Evolutionary conservation across 2,797 vertebrate genomes (phyloP).

Genomic region (Fistularia tabacaria): DNA sequence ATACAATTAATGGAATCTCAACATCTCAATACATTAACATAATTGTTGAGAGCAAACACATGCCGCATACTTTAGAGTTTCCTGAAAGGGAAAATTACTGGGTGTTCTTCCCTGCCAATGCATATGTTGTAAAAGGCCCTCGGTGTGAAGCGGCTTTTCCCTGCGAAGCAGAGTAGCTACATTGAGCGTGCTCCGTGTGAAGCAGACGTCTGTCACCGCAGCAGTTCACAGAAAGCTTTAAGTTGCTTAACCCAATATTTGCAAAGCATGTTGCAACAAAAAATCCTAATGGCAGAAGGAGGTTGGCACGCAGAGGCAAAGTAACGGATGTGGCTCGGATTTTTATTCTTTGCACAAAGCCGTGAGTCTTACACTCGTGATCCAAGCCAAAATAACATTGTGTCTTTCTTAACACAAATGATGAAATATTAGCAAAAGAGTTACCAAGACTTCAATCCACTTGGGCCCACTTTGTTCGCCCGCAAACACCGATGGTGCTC

Average conservation of each 20-base stretch:
- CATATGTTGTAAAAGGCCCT: conserved; percentile 62
- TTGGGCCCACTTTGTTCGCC: conserved; percentile 82
- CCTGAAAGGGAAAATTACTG: conserved; percentile 73
- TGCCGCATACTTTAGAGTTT: conserved; percentile 48
- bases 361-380: conserved; percentile 83
- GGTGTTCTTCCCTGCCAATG: conserved; percentile 49
- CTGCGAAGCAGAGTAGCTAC: conserved; percentile 56
- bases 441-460: conserved; percentile 84
- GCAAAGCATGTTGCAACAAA: conserved; percentile 64
- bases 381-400: conserved; percentile 87
- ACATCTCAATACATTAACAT: conserved; percentile 16
- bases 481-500: conserved; percentile 79
- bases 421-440: conserved; percentile 86
- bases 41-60: conserved; percentile 28
- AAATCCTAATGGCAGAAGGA: conserved; percentile 53
- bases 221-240: conserved; percentile 67
- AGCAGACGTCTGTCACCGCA: conserved; percentile 67
- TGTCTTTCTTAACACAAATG: conserved; percentile 89
- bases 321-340: conserved; percentile 81
- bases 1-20: conserved; percentile 1
- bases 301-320: conserved; percentile 73
- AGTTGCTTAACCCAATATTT: conserved; percentile 79
- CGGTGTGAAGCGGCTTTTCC: conserved; percentile 54
- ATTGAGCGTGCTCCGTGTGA: conserved; percentile 48
- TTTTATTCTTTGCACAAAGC: conserved; percentile 87